Conservation (phyloP, 2,797 vertebrate genomes). For the Danio albolineatus region DNA sequence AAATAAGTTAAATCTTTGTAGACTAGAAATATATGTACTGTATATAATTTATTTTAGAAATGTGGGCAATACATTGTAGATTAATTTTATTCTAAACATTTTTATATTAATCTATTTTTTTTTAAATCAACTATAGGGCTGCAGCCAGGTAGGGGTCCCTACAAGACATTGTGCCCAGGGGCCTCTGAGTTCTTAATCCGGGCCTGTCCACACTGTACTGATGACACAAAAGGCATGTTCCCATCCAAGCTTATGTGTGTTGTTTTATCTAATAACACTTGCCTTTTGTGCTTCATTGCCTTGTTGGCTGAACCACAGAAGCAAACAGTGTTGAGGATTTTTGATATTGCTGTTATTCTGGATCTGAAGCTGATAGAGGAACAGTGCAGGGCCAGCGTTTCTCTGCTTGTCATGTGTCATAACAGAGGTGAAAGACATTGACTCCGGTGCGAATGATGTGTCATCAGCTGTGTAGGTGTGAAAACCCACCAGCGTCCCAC, state of each 20-base stretch:
- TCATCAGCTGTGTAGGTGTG: constrained; percentile 40
- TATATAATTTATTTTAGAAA: no score
- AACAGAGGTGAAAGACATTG: constrained; percentile 39
- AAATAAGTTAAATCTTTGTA: no score
- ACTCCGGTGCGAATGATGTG: constrained; percentile 41
- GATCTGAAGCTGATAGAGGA: constrained; percentile 17
- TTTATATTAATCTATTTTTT: no score
- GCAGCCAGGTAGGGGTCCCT: no score
- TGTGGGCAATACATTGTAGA: no score
- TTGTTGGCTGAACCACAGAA: neutral
- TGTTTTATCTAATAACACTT: neutral
- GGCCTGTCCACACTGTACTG: no score
- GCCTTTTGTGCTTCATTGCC: neutral
- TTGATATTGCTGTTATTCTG: neutral
- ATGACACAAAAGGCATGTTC: neutral
- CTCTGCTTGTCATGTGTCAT: constrained; percentile 56
- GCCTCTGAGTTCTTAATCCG: no score
- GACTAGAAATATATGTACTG: no score
- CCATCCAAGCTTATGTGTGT: neutral
- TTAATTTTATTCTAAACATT: no score
- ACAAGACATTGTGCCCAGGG: no score
- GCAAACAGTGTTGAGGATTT: neutral
- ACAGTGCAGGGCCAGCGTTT: constrained; percentile 31
- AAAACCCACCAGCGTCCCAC: constrained; percentile 43
- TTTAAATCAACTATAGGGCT: no score